Base-by-base conservation (phyloP, 2,888 invertebrate genomes). In the Caenorhabditis virilis region DNA sequence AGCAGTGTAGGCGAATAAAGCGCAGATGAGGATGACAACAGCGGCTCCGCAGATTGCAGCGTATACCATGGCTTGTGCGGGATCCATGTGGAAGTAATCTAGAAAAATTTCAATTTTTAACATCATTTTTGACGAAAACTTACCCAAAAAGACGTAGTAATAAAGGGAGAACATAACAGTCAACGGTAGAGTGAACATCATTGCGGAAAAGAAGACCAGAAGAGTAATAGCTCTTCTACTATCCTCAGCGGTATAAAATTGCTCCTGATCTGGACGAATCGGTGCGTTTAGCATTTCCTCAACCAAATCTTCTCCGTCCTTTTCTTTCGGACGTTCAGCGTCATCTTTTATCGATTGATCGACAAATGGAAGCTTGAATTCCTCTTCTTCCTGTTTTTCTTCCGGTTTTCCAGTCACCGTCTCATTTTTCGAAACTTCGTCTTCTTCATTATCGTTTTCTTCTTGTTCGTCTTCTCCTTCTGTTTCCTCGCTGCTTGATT, bases 141-240 rank as follows among this genome's bases (percentile, higher is more conserved):
- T n/a, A 79, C 79, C 78, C 1, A 72, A 55, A 51, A 80, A 78
- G 18, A 80, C 57, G 50, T 68, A 76, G 27, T 72, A 64, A 47
- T 80, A 80, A 13, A 74, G 55, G 33, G 58, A 41, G 50, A 72
- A 78, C 78, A 80, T 78, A 16, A 66, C 49, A 11, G 67, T 58
- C 26, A 78, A 56, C 7, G 80, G 80, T 15, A 78, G 36, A 13
- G 70, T 69, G 61, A 79, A 78, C 74, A 80, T 77, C 43, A 76
- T 58, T 9, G 74, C 53, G 11, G 78, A 78, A 58, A 70, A 76
- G 11, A 72, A 30, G 23, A 80, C 65, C 20, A 80, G 69, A 25
- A 70, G 58, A 16, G 60, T 50, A 13, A 76, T 68, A 0, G 78
- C 78, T 25, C 52, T 38, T 9, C 27, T 49, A n/a, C 46, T 60